Evolutionary conservation across 2,888 invertebrate species (phyloP), one percentile per base, ranked within the genome.

Genomic region (Leucophora obtusa): DNA sequence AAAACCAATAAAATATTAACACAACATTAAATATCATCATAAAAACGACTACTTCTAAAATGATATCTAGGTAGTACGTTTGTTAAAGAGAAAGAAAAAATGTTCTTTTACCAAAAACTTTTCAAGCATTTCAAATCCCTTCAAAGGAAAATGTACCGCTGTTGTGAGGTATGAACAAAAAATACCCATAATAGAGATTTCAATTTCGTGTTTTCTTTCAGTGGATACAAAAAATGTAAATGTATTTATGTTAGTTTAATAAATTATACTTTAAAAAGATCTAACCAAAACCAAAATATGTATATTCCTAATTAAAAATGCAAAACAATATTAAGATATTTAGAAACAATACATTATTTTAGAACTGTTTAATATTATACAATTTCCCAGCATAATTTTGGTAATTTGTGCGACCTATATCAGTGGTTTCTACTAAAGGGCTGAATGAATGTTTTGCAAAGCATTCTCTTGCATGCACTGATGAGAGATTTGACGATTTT

Each of bases 241-340:
- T 43, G 24, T 56, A 54, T 74, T 74, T 66, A 50, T 62, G 47
- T 47, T 63, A 70, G 53, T 78, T 72, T 68, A 62, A 74, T 70
- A 79, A 79, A 79, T 70, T 79, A 74, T 54, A 28, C 43, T 38
- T 60, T 53, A 43, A 54, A 60, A 50, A 14, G 8, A 18, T 21
- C 24, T 17, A 15, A 54, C 7, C 38, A 8, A 33, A 14, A 58
- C 1, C 17, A 17, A 11, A 58, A 33, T 15, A 4, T 17, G 21
- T 54, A 51, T 15, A 9, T 35, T 74, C 72, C 70, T 72, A 72
- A 80, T 76, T 80, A 80, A 80, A 80, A 72, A 80, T 80, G 75
- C 75, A 80, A 80, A 76, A 53, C 58, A 72, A 68, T 51, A 8
- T 59, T 9, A 73, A 21, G 47, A 56, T 21, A 62, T 68, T 59